These are phyloP conservation scores for Paracentrotus lividus DNA, from an alignment of 53 echinoderm and acorn worm genomes.

Conservation along the genomic window DNA sequence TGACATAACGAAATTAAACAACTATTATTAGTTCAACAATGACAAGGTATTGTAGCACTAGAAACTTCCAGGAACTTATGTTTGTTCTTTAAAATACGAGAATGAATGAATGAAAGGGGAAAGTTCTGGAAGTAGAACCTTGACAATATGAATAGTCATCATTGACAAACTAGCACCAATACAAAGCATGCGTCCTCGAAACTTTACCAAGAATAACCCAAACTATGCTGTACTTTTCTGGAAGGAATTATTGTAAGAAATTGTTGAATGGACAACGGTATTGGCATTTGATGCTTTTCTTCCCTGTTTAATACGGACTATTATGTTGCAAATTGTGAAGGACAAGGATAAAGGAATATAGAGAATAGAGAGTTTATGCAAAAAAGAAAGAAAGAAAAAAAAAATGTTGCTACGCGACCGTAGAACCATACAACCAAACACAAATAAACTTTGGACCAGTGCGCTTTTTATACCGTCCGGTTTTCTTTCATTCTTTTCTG, in stretches of 20 bases:
- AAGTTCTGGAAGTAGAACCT: conserved; percentile 13
- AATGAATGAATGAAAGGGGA: neutral
- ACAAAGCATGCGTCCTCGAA: conserved; percentile 19
- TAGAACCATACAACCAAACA: conserved; percentile 41
- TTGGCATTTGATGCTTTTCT: conserved; percentile 7
- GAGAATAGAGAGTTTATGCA: conserved; percentile 12
- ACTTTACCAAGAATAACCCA: neutral
- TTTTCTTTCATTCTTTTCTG: neutral
- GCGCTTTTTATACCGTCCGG: conserved; percentile 12
- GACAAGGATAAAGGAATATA: conserved; percentile 47
- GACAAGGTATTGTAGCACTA: neutral
- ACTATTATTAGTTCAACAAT: no score
- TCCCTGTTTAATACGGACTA: neutral
- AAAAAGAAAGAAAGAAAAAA: no score
- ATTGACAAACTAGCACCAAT: conserved; percentile 16
- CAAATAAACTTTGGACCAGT: conserved; percentile 52
- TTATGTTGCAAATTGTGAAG: neutral
- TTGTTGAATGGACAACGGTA: neutral
- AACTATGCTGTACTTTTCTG: neutral
- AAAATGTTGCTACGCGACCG: conserved; percentile 59
- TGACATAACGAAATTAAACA: no score
- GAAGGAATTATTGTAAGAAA: neutral
- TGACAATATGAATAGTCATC: neutral
- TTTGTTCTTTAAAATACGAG: neutral
- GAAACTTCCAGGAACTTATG: neutral